Evolutionary conservation across 2,888 invertebrate genomes (phyloP).

Genomic region (Tenthredo amoena): DNA sequence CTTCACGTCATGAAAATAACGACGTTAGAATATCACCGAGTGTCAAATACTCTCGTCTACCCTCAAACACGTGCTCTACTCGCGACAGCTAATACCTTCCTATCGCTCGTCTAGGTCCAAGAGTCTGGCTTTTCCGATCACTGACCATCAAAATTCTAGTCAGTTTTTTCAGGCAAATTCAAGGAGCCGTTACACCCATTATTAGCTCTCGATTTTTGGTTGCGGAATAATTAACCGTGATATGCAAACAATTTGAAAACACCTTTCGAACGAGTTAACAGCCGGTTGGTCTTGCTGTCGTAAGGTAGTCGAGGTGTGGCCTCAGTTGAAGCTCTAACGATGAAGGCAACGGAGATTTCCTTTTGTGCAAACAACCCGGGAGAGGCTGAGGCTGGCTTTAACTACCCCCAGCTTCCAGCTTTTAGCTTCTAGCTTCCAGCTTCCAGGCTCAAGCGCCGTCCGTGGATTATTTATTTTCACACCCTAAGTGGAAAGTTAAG

Average conservation of each 20-base stretch:
- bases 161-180: neutral
- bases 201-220: neutral
- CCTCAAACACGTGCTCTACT: neutral
- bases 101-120: neutral
- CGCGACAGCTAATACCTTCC: neutral
- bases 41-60: neutral
- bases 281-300: neutral
- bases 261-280: slow-evolving; percentile 32
- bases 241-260: slow-evolving; percentile 43
- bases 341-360: slow-evolving; percentile 53
- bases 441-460: slow-evolving; percentile 39
- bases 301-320: neutral
- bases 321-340: neutral
- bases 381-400: slow-evolving; percentile 53
- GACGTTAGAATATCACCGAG: neutral
- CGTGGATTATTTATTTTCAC: slow-evolving; percentile 61
- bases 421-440: slow-evolving; percentile 39
- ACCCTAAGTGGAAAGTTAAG: slow-evolving; percentile 55
- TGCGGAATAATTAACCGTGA: slow-evolving; percentile 4
- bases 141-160: neutral
- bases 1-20: neutral
- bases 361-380: slow-evolving; percentile 56
- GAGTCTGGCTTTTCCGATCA: neutral
- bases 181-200: neutral
- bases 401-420: slow-evolving; percentile 51